Evolutionary conservation across 2,888 invertebrate species (phyloP), one percentile per base, ranked within the genome.

Genomic region (Taenaris catops): DNA sequence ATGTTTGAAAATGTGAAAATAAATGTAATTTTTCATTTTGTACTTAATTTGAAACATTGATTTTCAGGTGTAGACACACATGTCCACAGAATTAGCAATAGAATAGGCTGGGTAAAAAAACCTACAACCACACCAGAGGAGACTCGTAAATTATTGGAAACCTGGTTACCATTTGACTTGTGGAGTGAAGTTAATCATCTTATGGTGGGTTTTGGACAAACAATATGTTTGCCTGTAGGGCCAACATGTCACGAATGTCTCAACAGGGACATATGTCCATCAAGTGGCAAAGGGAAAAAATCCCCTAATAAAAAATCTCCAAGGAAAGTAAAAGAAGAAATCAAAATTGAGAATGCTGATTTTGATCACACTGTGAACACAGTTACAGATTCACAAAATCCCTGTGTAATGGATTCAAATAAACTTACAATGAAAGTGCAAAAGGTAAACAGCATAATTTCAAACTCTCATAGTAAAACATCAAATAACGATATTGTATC

Each of bases 191-290:
- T 96, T 0, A 97, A 99, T 76, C 91, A 94, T 57, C 86, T 98
- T 1, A 84, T 99, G 44, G 99, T 99, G 4, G 99, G 99, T 2
- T 99, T 99, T 84, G 99, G 99, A 0, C 99, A 99, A 80, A 95
- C 96, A 33, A 91, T 93, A 39, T 99, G 99, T 70, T 79, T 90
- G 33, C 95, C 98, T 0, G 72, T 93, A 0, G 90, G 88, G 26
- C 99, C 99, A 0, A 91, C 91, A 48, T 99, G 99, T 73, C 67
- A 63, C 3, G 89, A 90, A 31, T 99, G 99, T 66, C 83, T 96
- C 7, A 98, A 98, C 71, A 89, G 86, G 44, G 65, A 89, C 8
- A 89, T 97, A 23, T 99, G 99, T 65, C 97, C 98, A 1, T 91
- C 81, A 48, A 89, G 81, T 45, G 73, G 63, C 4, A 78, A 65